phyloP scores from a whole-genome alignment of 2,113 vertebrate species.

The Myxocyprinus asiaticus region DNA sequence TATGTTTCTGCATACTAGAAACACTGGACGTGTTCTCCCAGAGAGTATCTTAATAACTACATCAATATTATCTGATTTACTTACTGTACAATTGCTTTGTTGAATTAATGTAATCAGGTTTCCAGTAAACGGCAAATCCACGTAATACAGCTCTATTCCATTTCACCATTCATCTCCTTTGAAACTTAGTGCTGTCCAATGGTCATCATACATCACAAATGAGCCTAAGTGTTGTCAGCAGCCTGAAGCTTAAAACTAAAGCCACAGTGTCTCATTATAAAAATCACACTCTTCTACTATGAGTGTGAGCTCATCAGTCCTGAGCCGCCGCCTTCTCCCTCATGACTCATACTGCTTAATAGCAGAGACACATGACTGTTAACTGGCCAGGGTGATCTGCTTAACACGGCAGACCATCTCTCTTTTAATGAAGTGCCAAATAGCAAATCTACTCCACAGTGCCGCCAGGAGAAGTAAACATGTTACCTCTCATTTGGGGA shows the following conservation, averaged over 20 bases:
- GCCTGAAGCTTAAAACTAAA: slow-evolving; percentile 62
- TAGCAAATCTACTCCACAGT: slow-evolving; percentile 72
- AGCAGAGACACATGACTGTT: slow-evolving; percentile 80
- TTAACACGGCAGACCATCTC: slow-evolving; percentile 66
- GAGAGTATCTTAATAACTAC: neutral
- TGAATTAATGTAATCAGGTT: slow-evolving; percentile 60
- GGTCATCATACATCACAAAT: slow-evolving; percentile 65
- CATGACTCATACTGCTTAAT: slow-evolving; percentile 62
- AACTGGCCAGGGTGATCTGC: slow-evolving; percentile 72
- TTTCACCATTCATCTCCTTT: slow-evolving; percentile 50
- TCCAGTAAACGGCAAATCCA: slow-evolving; percentile 56
- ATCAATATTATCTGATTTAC: slow-evolving; percentile 53
- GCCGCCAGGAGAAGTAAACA: slow-evolving; percentile 75
- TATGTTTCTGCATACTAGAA: slow-evolving; percentile 42
- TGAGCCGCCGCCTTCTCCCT: slow-evolving; percentile 58
- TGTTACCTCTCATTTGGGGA: slow-evolving; percentile 77
- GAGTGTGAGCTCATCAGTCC: slow-evolving; percentile 37
- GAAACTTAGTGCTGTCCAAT: slow-evolving; percentile 65
- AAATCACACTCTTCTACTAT: slow-evolving; percentile 37
- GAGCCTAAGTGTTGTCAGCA: slow-evolving; percentile 46
- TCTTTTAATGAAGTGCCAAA: slow-evolving; percentile 83
- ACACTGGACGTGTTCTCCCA: slow-evolving; percentile 23
- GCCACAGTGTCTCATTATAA: slow-evolving; percentile 58
- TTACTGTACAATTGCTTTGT: slow-evolving; percentile 64
- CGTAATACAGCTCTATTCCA: slow-evolving; percentile 55